phyloP scores from a whole-genome alignment of 2,888 invertebrate species.

The Trisateles emortualis region DNA sequence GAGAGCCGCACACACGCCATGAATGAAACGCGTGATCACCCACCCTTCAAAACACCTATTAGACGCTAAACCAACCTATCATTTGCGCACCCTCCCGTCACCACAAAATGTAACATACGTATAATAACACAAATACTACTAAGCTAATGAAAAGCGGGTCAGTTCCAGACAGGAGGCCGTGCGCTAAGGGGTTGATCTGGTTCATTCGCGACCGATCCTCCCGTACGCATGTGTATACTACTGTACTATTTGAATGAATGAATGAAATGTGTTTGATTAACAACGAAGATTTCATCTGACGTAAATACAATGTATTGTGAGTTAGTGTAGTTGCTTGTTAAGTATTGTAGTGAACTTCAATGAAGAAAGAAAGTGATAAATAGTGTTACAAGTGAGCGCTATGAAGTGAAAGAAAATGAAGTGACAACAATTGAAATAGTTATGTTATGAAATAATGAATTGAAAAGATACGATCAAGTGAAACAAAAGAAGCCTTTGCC shows the following conservation, averaged over 20 bases:
- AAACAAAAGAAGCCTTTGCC: no score
- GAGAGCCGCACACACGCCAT: neutral
- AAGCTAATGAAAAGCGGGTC: constrained; percentile 48
- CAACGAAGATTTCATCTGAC: neutral
- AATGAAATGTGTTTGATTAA: constrained; percentile 18
- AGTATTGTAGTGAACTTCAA: no score
- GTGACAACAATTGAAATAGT: no score
- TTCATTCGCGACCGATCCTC: constrained; percentile 39
- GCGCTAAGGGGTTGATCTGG: constrained; percentile 45
- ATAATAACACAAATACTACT: neutral
- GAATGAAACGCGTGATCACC: neutral
- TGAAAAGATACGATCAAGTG: no score
- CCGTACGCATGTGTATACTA: constrained; percentile 42
- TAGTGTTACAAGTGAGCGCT: no score
- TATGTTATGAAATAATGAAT: no score
- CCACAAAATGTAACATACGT: neutral
- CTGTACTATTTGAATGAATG: constrained; percentile 50
- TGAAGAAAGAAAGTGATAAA: no score
- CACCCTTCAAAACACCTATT: neutral
- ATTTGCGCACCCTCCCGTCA: neutral
- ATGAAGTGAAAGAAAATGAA: no score
- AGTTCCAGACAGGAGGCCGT: constrained; percentile 47
- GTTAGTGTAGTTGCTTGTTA: constrained; percentile 3
- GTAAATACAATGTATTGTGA: neutral
- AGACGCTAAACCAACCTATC: neutral